A percentile compares a stretch with the other conserved stretches of the same genome.
Evolutionary conservation across 1,140 invertebrate species (phyloP).

Genomic region (Thaumetopoea pityocampa): DNA sequence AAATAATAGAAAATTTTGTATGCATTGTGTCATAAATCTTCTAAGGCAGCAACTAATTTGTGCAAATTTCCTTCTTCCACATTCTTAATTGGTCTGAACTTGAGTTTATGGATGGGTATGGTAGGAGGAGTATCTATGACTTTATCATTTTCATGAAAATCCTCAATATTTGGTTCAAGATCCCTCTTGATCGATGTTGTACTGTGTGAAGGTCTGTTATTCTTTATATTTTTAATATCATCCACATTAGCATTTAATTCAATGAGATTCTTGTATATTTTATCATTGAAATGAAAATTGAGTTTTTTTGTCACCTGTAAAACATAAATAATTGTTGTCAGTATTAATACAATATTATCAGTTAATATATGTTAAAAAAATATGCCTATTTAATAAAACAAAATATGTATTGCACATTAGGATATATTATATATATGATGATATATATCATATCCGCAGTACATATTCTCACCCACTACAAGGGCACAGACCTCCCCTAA

Average conservation of each 20-base stretch:
- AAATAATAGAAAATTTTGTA: slow-evolving; percentile 7
- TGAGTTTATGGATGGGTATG: slow-evolving; percentile 49
- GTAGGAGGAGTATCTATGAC: slow-evolving; percentile 47
- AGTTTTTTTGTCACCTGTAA: slow-evolving; percentile 65
- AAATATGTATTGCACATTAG: too few relatives aligned
- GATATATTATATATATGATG: slow-evolving; percentile 1
- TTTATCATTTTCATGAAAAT: slow-evolving; percentile 56
- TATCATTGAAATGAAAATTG: slow-evolving; percentile 71
- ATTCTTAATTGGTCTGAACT: slow-evolving; percentile 45
- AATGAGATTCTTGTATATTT: slow-evolving; percentile 67
- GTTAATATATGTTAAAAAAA: too few relatives aligned
- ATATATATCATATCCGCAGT: background rate
- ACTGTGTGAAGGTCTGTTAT: slow-evolving; percentile 29
- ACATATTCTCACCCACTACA: too few relatives aligned
- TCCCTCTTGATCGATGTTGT: slow-evolving; percentile 41
- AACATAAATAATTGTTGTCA: slow-evolving; percentile 15
- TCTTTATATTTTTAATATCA: slow-evolving; percentile 36
- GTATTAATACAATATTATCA: too few relatives aligned
- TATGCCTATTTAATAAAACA: too few relatives aligned
- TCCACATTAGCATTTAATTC: slow-evolving; percentile 61
- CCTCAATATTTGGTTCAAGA: slow-evolving; percentile 67
- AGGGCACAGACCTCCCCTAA: too few relatives aligned
- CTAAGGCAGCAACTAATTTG: slow-evolving; percentile 46
- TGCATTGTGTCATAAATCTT: slow-evolving; percentile 63
- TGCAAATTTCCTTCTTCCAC: slow-evolving; percentile 49